Evolutionary conservation across 2,797 vertebrate genomes (phyloP), one percentile per base, ranked within the genome.

Genomic region (Tadarida brasiliensis): DNA sequence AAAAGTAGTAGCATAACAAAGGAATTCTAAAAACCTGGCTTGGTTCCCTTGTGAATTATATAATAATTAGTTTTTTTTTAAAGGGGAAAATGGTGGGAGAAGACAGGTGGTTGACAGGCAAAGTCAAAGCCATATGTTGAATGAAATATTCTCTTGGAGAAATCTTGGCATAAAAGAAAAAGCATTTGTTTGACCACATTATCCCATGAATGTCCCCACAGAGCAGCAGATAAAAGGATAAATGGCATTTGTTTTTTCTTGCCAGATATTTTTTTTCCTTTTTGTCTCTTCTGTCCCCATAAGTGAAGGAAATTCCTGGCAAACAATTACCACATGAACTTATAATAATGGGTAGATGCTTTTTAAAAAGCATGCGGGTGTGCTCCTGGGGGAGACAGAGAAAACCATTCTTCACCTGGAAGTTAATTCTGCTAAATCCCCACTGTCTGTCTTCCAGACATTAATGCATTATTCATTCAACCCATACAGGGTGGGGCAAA

Each of bases 221-320:
- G 26, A 77, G 14, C 56, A 57, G 14, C 17, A 70, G 73, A 90
- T 74, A 84, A 82, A 91, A 47, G 35, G 22, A 71, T n/a, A 80
- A 65, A 80, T 71, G 95, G 10, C 86, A 49, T 86, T 73, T 68
- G 30, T 28, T 35, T 17, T 86, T 82, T 78, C 56, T 49, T 90
- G 68, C 82, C 68, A 91, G 49, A 30, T 51, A 16, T 22, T 67
- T 68, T 35, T 94, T 95, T 83, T 26, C 61, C 77, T 87, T 91
- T 57, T 82, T 87, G 19, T 80, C 26, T 87, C 39, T 90, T 92
- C 51, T 82, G 30, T 87, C 2, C 24, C 11, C 19, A 51, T 83
- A 91, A 90, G 11, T 49, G 44, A 91, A 94, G 24, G 35, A 26
- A 86, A 76, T 92, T 90, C 11, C 57, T 95, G 77, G 88, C 35